Conservation (phyloP, 2,113 vertebrate genomes). For the Pongo abelii region DNA sequence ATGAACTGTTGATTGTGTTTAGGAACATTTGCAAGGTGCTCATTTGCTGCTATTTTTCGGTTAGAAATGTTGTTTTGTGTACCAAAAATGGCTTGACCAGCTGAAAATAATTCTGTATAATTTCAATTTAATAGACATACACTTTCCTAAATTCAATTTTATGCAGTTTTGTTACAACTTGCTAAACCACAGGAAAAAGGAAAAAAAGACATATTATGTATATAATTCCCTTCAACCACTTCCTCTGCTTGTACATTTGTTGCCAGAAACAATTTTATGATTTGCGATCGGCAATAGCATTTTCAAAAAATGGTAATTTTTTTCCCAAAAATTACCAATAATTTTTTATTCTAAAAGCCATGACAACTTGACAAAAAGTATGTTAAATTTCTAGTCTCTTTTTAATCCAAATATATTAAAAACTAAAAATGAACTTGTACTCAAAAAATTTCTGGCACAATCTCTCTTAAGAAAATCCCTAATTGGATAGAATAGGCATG, state of each 20-base stretch:
- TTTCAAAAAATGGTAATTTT: slow-evolving; percentile 19
- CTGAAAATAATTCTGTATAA: slow-evolving; percentile 77
- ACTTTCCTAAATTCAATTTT: slow-evolving; percentile 64
- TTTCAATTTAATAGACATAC: slow-evolving; percentile 61
- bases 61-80: slow-evolving; percentile 68
- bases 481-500: background rate
- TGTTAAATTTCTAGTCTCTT: background rate
- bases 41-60: slow-evolving; percentile 70
- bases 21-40: slow-evolving; percentile 75
- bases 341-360: background rate
- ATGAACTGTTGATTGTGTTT: slow-evolving; percentile 78
- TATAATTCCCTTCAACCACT: background rate
- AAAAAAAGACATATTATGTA: background rate
- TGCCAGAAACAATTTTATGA: background rate
- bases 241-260: background rate
- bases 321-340: background rate
- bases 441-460: background rate
- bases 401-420: background rate
- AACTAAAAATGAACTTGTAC: slow-evolving; percentile 4
- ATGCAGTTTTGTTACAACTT: slow-evolving; percentile 62
- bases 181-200: slow-evolving; percentile 48
- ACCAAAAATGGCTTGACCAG: slow-evolving; percentile 58
- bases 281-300: background rate
- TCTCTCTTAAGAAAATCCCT: background rate
- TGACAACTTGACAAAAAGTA: background rate